Percentiles rank a stretch among this genome's conserved stretches.
phyloP scores from a whole-genome alignment of 2,797 vertebrate genomes.

The Antrozous pallidus region DNA sequence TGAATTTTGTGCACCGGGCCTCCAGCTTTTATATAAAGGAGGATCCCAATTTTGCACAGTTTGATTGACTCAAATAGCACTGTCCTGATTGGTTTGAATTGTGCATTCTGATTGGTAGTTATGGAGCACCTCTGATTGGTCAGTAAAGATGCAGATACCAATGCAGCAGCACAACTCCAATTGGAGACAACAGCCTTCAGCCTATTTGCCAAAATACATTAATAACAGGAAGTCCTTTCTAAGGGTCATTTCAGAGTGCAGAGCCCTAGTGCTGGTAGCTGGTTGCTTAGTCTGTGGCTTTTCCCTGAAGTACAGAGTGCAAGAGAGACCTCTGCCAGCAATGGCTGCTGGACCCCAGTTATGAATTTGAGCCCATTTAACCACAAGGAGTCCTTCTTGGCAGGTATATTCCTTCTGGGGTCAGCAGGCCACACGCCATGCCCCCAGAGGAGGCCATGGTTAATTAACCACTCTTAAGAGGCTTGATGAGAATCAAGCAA shows the following conservation, averaged over 20 bases:
- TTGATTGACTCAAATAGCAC: neutral
- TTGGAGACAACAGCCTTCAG: neutral
- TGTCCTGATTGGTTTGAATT: neutral
- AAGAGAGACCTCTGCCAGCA: neutral
- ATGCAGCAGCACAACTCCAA: neutral
- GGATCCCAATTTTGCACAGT: neutral
- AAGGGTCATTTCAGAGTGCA: neutral
- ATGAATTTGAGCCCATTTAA: neutral
- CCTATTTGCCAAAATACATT: neutral
- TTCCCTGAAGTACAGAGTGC: neutral
- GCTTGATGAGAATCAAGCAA: neutral
- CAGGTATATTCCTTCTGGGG: neutral
- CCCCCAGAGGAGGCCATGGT: neutral
- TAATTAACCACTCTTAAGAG: neutral
- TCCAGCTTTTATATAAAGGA: neutral
- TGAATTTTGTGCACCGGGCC: no score
- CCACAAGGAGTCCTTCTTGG: neutral
- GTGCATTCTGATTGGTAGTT: neutral
- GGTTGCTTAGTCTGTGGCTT: neutral
- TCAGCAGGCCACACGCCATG: neutral
- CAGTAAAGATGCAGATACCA: neutral
- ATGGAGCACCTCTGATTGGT: neutral
- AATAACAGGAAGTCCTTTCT: neutral
- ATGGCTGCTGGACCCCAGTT: neutral
- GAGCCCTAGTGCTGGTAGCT: neutral